Base-by-base conservation (phyloP, 2,888 invertebrate genomes). In the Ectemnius continuus region DNA sequence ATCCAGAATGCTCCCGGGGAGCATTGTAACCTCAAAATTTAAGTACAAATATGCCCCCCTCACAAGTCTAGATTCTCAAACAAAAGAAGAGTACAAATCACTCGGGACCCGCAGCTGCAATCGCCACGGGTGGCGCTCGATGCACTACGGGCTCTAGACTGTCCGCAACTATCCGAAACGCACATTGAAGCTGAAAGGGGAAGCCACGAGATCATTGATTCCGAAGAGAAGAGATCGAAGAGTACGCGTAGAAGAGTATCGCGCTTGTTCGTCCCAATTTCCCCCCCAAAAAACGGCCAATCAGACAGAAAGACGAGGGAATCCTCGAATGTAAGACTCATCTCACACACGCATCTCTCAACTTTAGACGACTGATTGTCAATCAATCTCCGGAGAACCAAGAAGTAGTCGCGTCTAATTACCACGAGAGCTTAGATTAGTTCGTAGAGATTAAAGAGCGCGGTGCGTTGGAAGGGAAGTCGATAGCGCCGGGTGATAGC, bases 271-370 rank as follows among this genome's bases (percentile, higher is more conserved):
- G 70, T 73, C 73, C 64, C 69, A 69, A 65, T 64, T 75, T 75
- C 68, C 66, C 66, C 65, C n/a, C n/a, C n/a, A n/a, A n/a, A n/a
- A n/a, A 61, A 73, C 45, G 60, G 65, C 64, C 57, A 70, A 18
- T 47, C 58, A 61, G 62, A 65, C 71, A 71, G 65, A 48, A 62
- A 58, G 56, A 57, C 60, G 69, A 73, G 68, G 69, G 71, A 77
- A 78, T 76, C 82, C 75, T 75, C 77, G 83, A 82, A 67, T 75
- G 76, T 82, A 81, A 81, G 81, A 81, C 82, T 82, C 76, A 76
- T 81, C 82, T 81, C 82, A 82, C 78, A 78, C 81, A 79, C 76
- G 82, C 79, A 80, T 81, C 61, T 81, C 61, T 61, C 78, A 82
- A 82, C 70, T 63, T 63, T 77, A 82, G 75, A 71, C 61, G 58